Evolutionary conservation across 2,797 vertebrate species (phyloP).

Genomic region (Enteromius mattozi): DNA sequence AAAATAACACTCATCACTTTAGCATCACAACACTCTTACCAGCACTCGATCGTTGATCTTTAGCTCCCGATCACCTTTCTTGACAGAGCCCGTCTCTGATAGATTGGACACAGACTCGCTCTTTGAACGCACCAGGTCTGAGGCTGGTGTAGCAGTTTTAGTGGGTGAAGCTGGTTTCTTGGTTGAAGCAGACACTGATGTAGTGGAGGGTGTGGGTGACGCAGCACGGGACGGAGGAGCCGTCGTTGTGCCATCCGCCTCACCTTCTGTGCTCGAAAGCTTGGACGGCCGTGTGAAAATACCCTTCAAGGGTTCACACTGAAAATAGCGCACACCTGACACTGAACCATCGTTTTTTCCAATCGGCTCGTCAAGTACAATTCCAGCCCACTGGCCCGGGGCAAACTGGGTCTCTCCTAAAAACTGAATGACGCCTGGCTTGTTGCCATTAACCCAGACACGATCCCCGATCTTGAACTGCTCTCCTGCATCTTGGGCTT

Average conservation of each 20-base stretch:
- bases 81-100: constrained; percentile 91
- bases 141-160: constrained; percentile 73
- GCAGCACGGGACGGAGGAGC: constrained; percentile 81
- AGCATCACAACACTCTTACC: constrained; percentile 78
- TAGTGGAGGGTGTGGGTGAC: constrained; percentile 80
- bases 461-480: constrained; percentile 90
- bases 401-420: constrained; percentile 97
- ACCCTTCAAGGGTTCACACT: constrained; percentile 92
- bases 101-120: constrained; percentile 96
- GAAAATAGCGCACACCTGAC: constrained; percentile 95
- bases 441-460: constrained; percentile 98
- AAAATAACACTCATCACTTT: background rate
- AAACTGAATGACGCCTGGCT: constrained; percentile 93
- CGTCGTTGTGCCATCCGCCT: constrained; percentile 86
- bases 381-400: constrained; percentile 97
- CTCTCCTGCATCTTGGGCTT: constrained; percentile 81
- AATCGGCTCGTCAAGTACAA: constrained; percentile 94
- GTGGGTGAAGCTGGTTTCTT: constrained; percentile 75
- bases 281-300: constrained; percentile 98
- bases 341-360: constrained; percentile 98
- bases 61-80: constrained; percentile 95
- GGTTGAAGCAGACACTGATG: constrained; percentile 77
- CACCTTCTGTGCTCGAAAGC: constrained; percentile 87
- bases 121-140: constrained; percentile 87
- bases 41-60: constrained; percentile 94